phyloP scores from a whole-genome alignment of 2,888 invertebrate genomes.

The Atrina japonica region DNA sequence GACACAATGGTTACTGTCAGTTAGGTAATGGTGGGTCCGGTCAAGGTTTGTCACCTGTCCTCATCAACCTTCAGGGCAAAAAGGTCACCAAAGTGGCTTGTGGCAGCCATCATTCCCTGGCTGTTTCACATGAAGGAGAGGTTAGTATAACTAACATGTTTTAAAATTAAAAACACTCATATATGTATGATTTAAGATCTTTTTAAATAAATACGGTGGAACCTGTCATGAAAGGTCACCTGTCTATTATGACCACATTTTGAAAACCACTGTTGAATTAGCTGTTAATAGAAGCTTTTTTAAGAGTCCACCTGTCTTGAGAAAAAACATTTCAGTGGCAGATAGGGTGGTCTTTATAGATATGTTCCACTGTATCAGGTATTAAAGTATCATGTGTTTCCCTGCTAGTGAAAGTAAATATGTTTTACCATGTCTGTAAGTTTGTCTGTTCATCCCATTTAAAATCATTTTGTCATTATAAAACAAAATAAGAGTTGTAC shows the following conservation, averaged over 20 bases:
- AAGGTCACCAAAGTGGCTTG: conserved; percentile 83
- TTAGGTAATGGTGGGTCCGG: conserved; percentile 84
- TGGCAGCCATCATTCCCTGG: conserved; percentile 84
- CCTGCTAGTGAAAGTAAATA: too few species aligned
- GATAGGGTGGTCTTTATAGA: too few species aligned
- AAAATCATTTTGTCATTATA: too few species aligned
- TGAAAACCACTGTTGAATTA: too few species aligned
- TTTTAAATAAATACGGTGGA: neutral
- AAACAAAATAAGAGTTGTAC: too few species aligned
- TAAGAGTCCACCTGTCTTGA: too few species aligned
- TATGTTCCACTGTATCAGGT: neutral
- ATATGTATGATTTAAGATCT: neutral
- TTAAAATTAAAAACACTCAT: neutral
- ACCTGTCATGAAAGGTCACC: too few species aligned
- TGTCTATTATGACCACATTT: too few species aligned
- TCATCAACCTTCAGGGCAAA: conserved; percentile 82
- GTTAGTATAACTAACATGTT: conserved; percentile 80
- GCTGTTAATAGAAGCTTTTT: too few species aligned
- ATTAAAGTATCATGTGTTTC: neutral
- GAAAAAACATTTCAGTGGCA: too few species aligned
- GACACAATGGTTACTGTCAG: conserved; percentile 84
- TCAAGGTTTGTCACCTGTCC: conserved; percentile 82
- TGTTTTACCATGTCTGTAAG: too few species aligned
- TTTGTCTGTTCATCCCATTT: too few species aligned
- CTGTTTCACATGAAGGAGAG: conserved; percentile 84